Evolutionary conservation across 2,888 invertebrate genomes (phyloP).

Genomic region (Melanophora roralis): DNA sequence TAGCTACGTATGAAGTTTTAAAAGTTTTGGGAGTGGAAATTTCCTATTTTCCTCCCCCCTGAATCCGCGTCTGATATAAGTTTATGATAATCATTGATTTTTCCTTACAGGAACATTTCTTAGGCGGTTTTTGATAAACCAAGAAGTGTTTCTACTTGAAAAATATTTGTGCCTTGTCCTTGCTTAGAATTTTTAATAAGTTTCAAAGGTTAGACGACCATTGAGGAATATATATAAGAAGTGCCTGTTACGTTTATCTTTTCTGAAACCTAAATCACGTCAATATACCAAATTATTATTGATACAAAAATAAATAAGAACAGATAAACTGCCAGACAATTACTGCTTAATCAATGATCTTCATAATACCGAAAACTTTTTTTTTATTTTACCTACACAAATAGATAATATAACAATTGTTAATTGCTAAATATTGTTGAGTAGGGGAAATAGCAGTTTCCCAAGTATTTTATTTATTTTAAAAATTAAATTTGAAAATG

Average conservation of each 20-base stretch:
- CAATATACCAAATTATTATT: constrained; percentile 51
- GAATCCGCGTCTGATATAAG: too few species aligned
- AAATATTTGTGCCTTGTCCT: too few species aligned
- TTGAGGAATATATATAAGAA: background rate
- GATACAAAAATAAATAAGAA: background rate
- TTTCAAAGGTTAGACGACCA: too few species aligned
- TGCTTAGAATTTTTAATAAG: too few species aligned
- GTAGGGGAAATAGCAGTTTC: background rate
- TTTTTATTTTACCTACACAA: too few species aligned
- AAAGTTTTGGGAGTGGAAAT: background rate
- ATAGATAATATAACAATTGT: background rate
- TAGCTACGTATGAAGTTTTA: background rate
- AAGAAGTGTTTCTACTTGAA: too few species aligned
- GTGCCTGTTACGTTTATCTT: background rate
- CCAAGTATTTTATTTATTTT: background rate
- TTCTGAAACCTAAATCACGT: constrained; percentile 29
- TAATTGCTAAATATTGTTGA: background rate
- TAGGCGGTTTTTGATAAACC: too few species aligned
- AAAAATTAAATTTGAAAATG: too few species aligned
- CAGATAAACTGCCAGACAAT: constrained; percentile 1
- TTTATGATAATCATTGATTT: too few species aligned
- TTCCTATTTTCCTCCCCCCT: background rate
- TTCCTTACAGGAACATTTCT: too few species aligned
- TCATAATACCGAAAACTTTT: too few species aligned
- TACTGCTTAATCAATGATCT: constrained; percentile 29